Evolutionary conservation across 2,113 vertebrate genomes (phyloP), one percentile per base, ranked within the genome.

Genomic region (Chaetorhynchus papuensis): DNA sequence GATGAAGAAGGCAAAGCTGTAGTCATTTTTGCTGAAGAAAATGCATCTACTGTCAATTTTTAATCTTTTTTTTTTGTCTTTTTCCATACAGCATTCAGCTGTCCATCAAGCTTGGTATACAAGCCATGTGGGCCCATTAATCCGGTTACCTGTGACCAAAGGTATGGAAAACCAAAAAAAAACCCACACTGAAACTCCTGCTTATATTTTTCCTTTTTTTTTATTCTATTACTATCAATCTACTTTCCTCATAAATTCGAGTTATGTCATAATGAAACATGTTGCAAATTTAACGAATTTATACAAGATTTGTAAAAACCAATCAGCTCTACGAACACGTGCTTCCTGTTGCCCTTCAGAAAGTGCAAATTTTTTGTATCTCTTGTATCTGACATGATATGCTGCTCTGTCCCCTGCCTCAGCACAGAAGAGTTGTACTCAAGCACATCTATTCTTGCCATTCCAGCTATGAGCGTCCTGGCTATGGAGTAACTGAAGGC

Each of bases 51-150:
- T 74, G 59, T 20, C 22, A 72, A 37, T 31, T 83, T 88, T 77
- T 91, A 7, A 88, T 66, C 4, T 54, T 20, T 15, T 44, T 37
- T 60, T 37, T 74, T 57, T 41, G 31, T 81, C 15, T 61, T 86
- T 83, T 86, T 18, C 60, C 30, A 24, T 54, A 12, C 92, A 99
- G 99, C 97, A 31, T 97, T 97, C 90, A 86, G 10, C 56, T 99
- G 99, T 96, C 97, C 98, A 33, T n/a, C 16, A 18, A 72, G 66
- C 87, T 97, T 97, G 89, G 96, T 98, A 76, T 99, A 99, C 89
- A 93, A 77, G 64, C 84, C 99, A 28, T 99, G 99, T 21, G 99
- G 98, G 28, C 95, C 98, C 2, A 56, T 96, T 76, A 97, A 96
- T 20, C 88, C 97, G 31, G 22, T 72, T 10, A 99, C 98, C 65